phyloP scores from a whole-genome alignment of 2,888 invertebrate species.

The Lobophora halterata region DNA sequence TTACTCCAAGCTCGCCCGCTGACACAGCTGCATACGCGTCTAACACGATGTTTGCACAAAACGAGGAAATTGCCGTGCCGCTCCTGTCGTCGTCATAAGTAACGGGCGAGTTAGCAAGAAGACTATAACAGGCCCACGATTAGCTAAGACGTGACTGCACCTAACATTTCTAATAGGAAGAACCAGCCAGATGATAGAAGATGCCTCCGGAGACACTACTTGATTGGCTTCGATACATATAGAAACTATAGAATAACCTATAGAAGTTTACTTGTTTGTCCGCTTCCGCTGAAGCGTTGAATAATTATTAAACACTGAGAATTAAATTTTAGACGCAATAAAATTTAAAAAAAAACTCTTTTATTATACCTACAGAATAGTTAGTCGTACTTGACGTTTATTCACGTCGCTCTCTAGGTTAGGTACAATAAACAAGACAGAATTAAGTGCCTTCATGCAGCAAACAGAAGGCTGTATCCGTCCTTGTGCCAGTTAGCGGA shows the following conservation, averaged over 20 bases:
- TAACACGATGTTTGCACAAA: constrained; percentile 52
- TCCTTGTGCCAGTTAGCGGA: constrained; percentile 65
- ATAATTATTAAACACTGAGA: no score
- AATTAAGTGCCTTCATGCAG: constrained; percentile 45
- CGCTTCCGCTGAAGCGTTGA: no score
- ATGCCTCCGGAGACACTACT: no score
- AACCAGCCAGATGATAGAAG: no score
- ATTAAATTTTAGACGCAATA: no score
- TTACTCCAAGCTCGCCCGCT: constrained; percentile 62
- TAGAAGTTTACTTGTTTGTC: no score
- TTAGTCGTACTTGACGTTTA: not conserved
- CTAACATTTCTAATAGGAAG: no score
- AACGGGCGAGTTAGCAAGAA: constrained; percentile 45
- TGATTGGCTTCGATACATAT: no score
- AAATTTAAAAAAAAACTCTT: no score
- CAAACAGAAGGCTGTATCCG: constrained; percentile 49
- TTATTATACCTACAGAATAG: not conserved
- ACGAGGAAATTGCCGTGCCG: constrained; percentile 51
- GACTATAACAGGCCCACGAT: constrained; percentile 39
- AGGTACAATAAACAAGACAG: constrained; percentile 38
- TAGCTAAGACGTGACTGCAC: constrained; percentile 23
- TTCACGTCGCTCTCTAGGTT: no score
- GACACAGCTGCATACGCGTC: constrained; percentile 58
- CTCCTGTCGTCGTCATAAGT: constrained; percentile 40
- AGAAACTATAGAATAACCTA: no score